Percentiles rank a stretch among this genome's conserved stretches.
phyloP scores from a whole-genome alignment of 2,113 vertebrate species.

The Bos indicus region DNA sequence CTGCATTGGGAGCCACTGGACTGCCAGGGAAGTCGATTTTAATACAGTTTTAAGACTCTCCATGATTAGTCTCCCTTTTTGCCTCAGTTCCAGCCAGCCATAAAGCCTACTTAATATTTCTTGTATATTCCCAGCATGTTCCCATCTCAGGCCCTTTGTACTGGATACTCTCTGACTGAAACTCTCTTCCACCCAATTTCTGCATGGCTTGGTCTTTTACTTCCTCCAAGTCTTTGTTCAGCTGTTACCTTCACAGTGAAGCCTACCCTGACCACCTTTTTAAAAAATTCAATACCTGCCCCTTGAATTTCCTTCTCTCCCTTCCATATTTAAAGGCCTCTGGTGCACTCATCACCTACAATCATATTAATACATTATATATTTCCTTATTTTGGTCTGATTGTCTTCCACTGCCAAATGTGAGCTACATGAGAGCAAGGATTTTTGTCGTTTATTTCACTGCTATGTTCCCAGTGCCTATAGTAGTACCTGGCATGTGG shows the following conservation, averaged over 20 bases:
- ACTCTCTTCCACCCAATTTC: not conserved
- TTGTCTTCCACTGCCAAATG: not conserved
- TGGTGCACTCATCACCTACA: not conserved
- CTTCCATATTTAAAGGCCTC: not conserved
- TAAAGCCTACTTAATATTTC: not conserved
- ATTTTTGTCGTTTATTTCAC: not conserved
- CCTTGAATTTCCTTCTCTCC: not conserved
- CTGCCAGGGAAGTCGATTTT: not conserved
- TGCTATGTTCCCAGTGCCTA: not conserved
- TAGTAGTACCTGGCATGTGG: not conserved
- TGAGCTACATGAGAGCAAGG: not conserved
- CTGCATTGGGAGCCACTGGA: not conserved
- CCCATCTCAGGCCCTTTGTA: not conserved
- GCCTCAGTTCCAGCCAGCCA: not conserved
- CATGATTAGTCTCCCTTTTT: not conserved
- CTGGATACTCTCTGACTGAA: not conserved
- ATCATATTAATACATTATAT: not conserved
- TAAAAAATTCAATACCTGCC: not conserved
- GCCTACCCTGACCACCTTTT: not conserved
- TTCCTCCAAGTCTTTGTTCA: not conserved
- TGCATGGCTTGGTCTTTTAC: not conserved
- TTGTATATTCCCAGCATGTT: not conserved
- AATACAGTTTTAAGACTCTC: not conserved
- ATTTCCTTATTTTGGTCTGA: not conserved
- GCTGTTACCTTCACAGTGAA: not conserved